Conservation (phyloP, 2,113 vertebrate species). For the Miniopterus natalensis region DNA sequence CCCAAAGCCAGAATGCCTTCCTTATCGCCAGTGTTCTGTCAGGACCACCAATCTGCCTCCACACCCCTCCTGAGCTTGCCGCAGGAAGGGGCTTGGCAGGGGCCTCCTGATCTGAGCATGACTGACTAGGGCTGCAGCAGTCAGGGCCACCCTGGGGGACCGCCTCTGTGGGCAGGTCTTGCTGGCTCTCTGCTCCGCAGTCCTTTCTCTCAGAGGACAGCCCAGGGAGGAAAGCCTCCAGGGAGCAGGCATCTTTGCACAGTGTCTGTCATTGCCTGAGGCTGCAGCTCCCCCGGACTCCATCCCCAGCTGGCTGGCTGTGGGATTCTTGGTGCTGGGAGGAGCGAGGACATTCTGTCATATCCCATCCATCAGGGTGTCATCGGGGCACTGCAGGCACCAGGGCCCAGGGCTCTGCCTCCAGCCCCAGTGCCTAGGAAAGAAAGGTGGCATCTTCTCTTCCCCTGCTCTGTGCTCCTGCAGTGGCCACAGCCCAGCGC, state of each 20-base stretch:
- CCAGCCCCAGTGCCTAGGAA: conserved; percentile 40
- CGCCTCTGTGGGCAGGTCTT: background rate
- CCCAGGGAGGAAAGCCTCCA: conserved; percentile 12
- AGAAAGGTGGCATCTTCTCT: background rate
- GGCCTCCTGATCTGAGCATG: background rate
- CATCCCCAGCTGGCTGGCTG: background rate
- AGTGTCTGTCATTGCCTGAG: conserved; percentile 56
- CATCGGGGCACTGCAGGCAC: background rate
- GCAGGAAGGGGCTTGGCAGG: background rate
- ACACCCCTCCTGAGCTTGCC: background rate
- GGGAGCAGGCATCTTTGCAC: conserved; percentile 55
- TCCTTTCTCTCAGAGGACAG: conserved; percentile 23
- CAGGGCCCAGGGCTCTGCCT: conserved; percentile 65
- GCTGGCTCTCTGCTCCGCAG: background rate
- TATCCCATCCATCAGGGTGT: conserved; percentile 48
- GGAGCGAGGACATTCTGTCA: conserved; percentile 24
- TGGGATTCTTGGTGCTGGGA: background rate
- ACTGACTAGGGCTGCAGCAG: background rate
- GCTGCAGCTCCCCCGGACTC: conserved; percentile 42
- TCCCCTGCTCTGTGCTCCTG: background rate
- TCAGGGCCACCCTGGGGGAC: background rate
- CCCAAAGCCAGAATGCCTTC: background rate
- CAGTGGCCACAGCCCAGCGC: fast-evolving
- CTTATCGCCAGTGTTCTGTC: background rate
- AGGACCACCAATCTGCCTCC: background rate